Evolutionary conservation across 2,888 invertebrate genomes (phyloP).

Genomic region (Andrena dorsata): DNA sequence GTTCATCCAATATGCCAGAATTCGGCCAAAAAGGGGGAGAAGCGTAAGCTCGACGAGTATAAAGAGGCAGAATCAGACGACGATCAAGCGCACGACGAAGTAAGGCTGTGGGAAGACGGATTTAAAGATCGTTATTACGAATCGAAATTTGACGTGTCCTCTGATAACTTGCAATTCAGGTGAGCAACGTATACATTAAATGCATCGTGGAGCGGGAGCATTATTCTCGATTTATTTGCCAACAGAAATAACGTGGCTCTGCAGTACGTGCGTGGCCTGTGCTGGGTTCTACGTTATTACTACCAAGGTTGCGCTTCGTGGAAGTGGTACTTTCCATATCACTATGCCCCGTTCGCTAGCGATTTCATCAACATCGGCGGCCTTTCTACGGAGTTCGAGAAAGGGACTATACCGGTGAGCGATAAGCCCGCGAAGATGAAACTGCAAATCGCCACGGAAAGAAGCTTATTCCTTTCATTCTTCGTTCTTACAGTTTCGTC

Average conservation of each 20-base stretch:
- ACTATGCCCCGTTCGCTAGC: slow-evolving; percentile 99
- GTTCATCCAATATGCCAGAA: slow-evolving; percentile 57
- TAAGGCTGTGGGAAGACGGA: slow-evolving; percentile 97
- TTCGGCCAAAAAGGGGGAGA: slow-evolving; percentile 83
- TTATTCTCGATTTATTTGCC: not conserved
- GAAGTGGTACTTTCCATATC: slow-evolving; percentile 99
- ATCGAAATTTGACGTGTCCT: slow-evolving; percentile 94
- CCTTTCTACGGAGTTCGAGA: slow-evolving; percentile 94
- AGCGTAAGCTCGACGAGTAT: slow-evolving; percentile 85
- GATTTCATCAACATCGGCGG: slow-evolving; percentile 97
- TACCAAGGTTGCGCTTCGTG: slow-evolving; percentile 99
- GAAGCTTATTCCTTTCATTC: not conserved
- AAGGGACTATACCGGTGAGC: slow-evolving; percentile 94
- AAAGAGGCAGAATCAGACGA: slow-evolving; percentile 88
- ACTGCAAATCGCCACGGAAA: not conserved
- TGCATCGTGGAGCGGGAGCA: not conserved
- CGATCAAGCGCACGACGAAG: slow-evolving; percentile 94
- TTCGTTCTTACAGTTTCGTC: slow-evolving; percentile 91
- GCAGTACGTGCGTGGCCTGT: slow-evolving; percentile 97
- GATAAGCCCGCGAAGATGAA: not conserved
- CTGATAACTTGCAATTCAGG: slow-evolving; percentile 93
- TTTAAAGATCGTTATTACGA: slow-evolving; percentile 99
- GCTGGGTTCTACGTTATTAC: slow-evolving; percentile 99
- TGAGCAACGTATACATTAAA: slow-evolving; percentile 70
- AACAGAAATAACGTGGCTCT: slow-evolving; percentile 90